Evolutionary conservation across 2,797 vertebrate species (phyloP).

Genomic region (Coranthus polyacanthus): DNA sequence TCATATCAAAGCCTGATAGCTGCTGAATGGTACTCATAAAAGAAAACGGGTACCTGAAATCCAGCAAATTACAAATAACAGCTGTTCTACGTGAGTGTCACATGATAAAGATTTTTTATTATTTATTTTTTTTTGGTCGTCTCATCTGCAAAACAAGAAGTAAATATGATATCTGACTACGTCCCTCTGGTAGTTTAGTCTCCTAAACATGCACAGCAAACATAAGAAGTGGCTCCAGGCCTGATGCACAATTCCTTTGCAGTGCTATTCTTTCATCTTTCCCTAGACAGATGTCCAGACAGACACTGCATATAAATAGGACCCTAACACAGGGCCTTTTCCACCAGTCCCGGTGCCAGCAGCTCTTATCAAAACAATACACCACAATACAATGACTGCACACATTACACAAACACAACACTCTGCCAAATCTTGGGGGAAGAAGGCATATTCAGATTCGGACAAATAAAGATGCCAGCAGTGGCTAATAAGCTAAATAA

Average conservation of each 20-base stretch:
- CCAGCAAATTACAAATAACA: constrained; percentile 2
- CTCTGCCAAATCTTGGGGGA: constrained; percentile 52
- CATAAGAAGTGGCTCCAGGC: constrained; percentile 32
- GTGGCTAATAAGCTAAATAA: constrained; percentile 49
- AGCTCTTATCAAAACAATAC: constrained; percentile 79
- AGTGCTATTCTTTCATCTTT: constrained; percentile 71
- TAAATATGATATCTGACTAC: constrained; percentile 14
- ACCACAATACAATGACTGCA: constrained; percentile 77
- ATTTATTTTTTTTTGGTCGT: neutral
- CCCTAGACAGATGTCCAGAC: constrained; percentile 81
- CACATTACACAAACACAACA: constrained; percentile 72
- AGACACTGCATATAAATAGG: constrained; percentile 82
- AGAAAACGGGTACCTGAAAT: constrained; percentile 1
- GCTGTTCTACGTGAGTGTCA: neutral
- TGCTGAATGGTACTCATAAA: constrained; percentile 21
- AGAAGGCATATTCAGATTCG: constrained; percentile 39
- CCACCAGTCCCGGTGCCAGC: constrained; percentile 66
- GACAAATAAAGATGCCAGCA: constrained; percentile 59
- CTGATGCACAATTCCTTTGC: constrained; percentile 65
- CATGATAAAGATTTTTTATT: neutral
- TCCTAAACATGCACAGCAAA: constrained; percentile 40
- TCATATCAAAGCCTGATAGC: neutral
- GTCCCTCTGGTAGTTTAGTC: constrained; percentile 1
- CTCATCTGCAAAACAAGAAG: constrained; percentile 24
- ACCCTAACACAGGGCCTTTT: constrained; percentile 75